Percentiles rank a stretch among this genome's conserved stretches.
Conservation (phyloP, 2,888 invertebrate species). For the Aproaerema taeniolella region DNA sequence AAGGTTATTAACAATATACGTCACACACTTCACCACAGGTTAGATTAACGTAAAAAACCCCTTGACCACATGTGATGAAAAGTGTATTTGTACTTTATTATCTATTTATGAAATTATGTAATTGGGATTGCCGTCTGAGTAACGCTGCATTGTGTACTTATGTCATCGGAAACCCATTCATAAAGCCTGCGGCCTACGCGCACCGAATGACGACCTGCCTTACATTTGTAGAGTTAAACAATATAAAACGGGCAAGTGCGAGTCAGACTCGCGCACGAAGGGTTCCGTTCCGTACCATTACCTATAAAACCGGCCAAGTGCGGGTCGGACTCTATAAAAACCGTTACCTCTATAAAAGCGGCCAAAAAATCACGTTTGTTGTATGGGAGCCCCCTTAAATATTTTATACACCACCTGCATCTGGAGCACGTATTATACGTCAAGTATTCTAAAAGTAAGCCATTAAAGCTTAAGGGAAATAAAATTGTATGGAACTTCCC, state of each 20-base stretch:
- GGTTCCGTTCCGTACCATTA: background rate
- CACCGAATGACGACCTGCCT: no score
- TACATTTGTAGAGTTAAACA: background rate
- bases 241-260: background rate
- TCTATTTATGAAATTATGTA: conserved; percentile 45
- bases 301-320: background rate
- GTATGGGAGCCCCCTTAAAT: no score
- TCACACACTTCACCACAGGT: background rate
- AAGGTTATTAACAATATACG: background rate
- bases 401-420: no score
- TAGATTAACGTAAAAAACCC: background rate
- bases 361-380: background rate
- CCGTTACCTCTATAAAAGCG: background rate
- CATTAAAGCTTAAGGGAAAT: no score
- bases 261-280: no score
- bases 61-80: background rate
- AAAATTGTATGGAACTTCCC: no score
- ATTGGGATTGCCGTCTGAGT: conserved; percentile 56
- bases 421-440: no score
- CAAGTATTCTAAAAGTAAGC: no score
- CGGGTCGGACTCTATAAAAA: background rate
- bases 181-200: conserved; percentile 22
- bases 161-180: conserved; percentile 41
- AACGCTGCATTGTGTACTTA: conserved; percentile 28
- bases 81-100: background rate